A percentile compares a stretch with the other conserved stretches of the same genome.
These are phyloP conservation scores for Myrmecobius fasciatus DNA, from an alignment of 2,113 vertebrate species.

Conservation along the genomic window DNA sequence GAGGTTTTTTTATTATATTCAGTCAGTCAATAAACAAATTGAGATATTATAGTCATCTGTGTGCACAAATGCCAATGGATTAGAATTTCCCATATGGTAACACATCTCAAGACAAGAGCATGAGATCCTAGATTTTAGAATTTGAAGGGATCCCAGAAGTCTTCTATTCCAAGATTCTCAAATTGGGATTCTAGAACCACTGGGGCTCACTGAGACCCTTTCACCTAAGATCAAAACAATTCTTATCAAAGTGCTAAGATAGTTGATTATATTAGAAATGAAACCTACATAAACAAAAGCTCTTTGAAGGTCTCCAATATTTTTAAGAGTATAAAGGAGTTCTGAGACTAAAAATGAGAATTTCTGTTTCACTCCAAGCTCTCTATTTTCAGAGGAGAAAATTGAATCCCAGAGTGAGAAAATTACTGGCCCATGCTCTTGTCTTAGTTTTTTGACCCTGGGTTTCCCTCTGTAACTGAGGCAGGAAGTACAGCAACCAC, in stretches of 20 bases:
- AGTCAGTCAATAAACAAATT: background rate
- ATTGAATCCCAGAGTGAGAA: background rate
- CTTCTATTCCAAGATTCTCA: background rate
- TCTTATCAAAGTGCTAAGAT: background rate
- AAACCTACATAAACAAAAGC: background rate
- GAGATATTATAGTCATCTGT: background rate
- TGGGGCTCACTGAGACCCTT: background rate
- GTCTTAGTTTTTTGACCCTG: background rate
- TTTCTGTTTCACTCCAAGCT: background rate
- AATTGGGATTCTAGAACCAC: background rate
- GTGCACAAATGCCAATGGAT: background rate
- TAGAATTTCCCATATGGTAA: background rate
- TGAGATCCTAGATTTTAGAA: background rate
- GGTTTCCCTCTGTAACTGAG: background rate
- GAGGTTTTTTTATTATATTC: background rate
- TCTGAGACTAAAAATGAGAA: background rate
- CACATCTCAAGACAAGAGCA: too few species aligned
- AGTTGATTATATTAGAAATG: background rate
- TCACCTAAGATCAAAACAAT: background rate
- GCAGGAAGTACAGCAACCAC: background rate
- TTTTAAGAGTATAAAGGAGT: background rate
- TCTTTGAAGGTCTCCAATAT: background rate
- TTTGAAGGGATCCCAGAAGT: background rate
- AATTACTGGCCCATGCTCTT: background rate
- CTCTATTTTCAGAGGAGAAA: background rate